Base-by-base conservation (phyloP, 2,888 invertebrate genomes). In the Encarsia formosa region DNA sequence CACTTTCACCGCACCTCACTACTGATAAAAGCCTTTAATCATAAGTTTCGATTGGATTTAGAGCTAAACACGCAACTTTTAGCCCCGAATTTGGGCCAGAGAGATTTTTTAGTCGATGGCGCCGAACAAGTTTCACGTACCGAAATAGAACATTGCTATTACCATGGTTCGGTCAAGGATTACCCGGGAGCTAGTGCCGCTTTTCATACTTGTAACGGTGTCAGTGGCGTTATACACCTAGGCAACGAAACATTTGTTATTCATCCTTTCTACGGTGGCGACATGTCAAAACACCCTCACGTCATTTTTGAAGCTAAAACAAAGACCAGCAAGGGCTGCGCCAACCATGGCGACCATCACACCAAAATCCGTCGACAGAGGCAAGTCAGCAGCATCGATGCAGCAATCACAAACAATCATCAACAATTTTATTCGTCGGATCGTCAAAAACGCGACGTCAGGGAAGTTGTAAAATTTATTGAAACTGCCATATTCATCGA, bases 211-310 rank as follows among this genome's bases (percentile, higher is more conserved):
- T 98, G 98, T 79, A 93, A 94, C 76, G 98, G 98, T 46, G 91
- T 98, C 65, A 92, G 94, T 67, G 97, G 96, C 18, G 91, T 98
- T 67, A 95, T 98, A 68, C 94, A 97, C 78, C 88, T 95, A 68
- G 92, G 94, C 72, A 97, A 98, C 81, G 96, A 96, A 77, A 97
- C 96, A 46, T 97, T 94, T 77, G 92, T 96, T 69, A 94, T 98
- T 65, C 95, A 96, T 78, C 97, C 98, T 52, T 92, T 97, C 79
- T 92, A 92, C 78, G 95, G 95, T 64, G 95, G 94, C 56, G 95
- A 96, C 79, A 82, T 93, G 70, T 92, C 93, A 87, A 92, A 92
- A 78, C 94, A 95, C 85, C 95, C 95, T 70, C 96, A 96, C 83
- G 89, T 96, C 76, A 91, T 96, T 76, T 96, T 94, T 81, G 92